Evolutionary conservation across 2,797 vertebrate species (phyloP).

Genomic region (Myripristis jacobus): DNA sequence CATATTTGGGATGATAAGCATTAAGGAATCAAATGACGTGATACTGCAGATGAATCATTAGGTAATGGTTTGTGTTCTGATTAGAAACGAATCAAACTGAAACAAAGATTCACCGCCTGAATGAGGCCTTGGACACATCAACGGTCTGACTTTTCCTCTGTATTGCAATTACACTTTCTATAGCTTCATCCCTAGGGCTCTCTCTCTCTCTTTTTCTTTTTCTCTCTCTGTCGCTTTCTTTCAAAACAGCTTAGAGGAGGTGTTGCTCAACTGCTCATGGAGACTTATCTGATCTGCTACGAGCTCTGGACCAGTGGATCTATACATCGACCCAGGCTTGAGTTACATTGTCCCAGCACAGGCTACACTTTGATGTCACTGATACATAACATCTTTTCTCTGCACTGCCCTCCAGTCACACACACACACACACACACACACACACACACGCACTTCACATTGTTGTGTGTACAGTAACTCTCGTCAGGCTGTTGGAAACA

Average conservation of each 20-base stretch:
- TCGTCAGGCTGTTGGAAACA: constrained; percentile 1
- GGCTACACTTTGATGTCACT: constrained; percentile 60
- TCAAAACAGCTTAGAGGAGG: constrained; percentile 37
- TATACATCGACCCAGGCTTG: constrained; percentile 67
- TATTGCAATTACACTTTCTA: constrained; percentile 23
- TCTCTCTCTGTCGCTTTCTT: constrained; percentile 38
- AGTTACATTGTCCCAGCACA: constrained; percentile 57
- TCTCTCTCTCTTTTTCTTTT: constrained; percentile 30
- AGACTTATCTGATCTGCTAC: constrained; percentile 62
- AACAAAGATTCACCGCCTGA: background rate
- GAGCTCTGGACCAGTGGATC: constrained; percentile 58
- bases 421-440: constrained; percentile 25
- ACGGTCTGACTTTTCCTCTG: background rate
- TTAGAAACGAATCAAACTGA: too few relatives aligned
- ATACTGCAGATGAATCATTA: constrained; percentile 43
- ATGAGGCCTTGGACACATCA: constrained; percentile 23
- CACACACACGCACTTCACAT: constrained; percentile 28
- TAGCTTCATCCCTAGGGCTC: constrained; percentile 4
- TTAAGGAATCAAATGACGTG: background rate
- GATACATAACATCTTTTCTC: constrained; percentile 53
- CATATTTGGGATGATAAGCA: constrained; percentile 1
- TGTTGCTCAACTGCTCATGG: constrained; percentile 43
- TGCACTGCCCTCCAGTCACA: constrained; percentile 30
- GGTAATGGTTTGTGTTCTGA: background rate
- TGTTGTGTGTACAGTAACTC: constrained; percentile 6